Evolutionary conservation across 2,888 invertebrate genomes (phyloP), one percentile per base, ranked within the genome.

Genomic region (Polyommatus icarus): DNA sequence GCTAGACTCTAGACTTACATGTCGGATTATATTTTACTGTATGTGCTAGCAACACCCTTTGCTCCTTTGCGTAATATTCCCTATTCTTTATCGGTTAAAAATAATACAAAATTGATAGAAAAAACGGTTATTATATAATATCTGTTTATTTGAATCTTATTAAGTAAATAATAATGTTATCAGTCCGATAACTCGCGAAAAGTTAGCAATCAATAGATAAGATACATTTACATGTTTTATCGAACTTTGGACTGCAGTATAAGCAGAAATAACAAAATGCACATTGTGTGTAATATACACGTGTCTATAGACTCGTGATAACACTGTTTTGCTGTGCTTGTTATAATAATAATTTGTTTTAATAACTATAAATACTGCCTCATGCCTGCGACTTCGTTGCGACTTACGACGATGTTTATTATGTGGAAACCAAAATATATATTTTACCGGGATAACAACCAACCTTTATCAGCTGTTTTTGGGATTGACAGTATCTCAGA

Each of bases 291-390:
- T 29, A 15, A 32, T 81, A 80, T 80, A 81, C 81, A 32, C 76
- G 71, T 78, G 78, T 80, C 79, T 78, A 78, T 77, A 79, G 80
- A 79, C 61, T 75, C 72, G 83, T 77, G 88, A 89, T 88, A 87
- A 86, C 82, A 83, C 32, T 90, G 84, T 87, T 85, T 88, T 84
- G 78, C 81, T 80, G 84, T 82, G 81, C 77, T 81, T 29, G 29
- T 29, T 29, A 67, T 67, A 24, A 61, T 24, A 24, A 61, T 61
- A 24, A 24, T 20, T n/a, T 59, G 1, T 54, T 54, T 15, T 18
- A 54, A 54, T 54, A 54, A 54, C 54, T 54, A 54, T 18, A 46
- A 46, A 54, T 18, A 54, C 15, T 54, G 54, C 18, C 24, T 24
- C 24, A 24, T 24, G 24, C 24, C 18, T 18, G 54, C 18, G 54